Conservation (phyloP, 2,113 vertebrate species). For the Nothoprocta perdicaria region DNA sequence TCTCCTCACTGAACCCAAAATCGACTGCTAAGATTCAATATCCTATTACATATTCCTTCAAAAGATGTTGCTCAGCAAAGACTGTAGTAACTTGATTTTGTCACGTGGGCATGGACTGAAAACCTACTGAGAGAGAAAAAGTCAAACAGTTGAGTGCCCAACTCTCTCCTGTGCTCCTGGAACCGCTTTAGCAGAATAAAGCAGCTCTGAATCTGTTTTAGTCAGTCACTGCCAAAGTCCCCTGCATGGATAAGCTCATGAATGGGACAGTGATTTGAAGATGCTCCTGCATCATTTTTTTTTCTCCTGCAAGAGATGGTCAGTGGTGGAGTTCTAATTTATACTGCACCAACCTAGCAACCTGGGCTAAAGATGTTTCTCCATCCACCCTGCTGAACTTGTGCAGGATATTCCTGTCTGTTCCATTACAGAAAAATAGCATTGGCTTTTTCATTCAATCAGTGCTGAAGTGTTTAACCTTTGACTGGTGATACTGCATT, state of each 20-base stretch:
- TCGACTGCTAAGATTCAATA: background rate
- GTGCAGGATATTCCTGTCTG: background rate
- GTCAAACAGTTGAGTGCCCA: background rate
- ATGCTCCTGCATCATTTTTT: background rate
- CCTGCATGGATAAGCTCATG: background rate
- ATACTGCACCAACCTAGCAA: background rate
- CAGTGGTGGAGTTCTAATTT: background rate
- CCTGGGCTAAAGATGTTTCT: background rate
- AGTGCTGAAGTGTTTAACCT: background rate
- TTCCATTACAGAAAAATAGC: background rate
- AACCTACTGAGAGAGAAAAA: background rate
- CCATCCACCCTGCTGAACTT: background rate
- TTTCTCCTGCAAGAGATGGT: background rate
- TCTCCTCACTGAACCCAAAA: background rate
- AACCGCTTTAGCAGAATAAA: background rate
- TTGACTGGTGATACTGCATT: background rate
- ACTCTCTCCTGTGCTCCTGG: background rate
- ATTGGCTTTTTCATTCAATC: background rate
- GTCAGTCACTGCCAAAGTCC: background rate
- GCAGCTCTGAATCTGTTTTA: background rate
- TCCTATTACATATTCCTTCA: background rate
- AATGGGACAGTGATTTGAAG: background rate
- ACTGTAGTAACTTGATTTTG: background rate
- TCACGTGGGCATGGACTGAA: background rate
- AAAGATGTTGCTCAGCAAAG: background rate